Evolutionary conservation across 2,113 vertebrate genomes (phyloP).

Genomic region (Vimba vimba): DNA sequence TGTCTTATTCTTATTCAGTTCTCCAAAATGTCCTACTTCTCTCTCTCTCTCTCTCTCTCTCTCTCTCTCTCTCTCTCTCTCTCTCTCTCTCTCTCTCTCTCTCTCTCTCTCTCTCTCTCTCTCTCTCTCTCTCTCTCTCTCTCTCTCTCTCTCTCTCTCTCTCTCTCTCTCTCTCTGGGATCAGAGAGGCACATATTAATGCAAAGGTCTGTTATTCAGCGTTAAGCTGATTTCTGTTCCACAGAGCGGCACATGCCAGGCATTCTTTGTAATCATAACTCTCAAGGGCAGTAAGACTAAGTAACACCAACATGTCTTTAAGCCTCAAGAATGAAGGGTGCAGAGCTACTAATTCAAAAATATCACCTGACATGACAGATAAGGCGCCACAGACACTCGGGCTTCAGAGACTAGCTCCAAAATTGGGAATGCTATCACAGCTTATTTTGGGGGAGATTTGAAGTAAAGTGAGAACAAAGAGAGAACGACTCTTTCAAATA

Average conservation of each 20-base stretch:
- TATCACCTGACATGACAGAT: constrained; percentile 18
- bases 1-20: not conserved
- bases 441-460: not conserved
- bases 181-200: constrained; percentile 25
- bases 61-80: constrained; percentile 5
- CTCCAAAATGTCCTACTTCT: not conserved
- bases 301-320: not conserved
- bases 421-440: not conserved
- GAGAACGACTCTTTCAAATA: not conserved
- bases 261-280: constrained; percentile 29
- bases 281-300: not conserved
- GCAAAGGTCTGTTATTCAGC: constrained; percentile 20
- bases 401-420: not conserved
- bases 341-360: constrained; percentile 21
- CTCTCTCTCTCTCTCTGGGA: constrained; percentile 1
- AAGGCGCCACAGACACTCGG: not conserved
- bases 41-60: not conserved
- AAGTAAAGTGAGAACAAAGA: not conserved
- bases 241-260: constrained; percentile 14
- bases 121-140: not conserved
- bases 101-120: constrained; percentile 6
- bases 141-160: constrained; percentile 3
- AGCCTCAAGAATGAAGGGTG: not conserved
- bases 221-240: constrained; percentile 24
- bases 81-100: not conserved